These are phyloP conservation scores for Myrmophylax atrothorax DNA, from an alignment of 2,113 vertebrate species.

Conservation along the genomic window DNA sequence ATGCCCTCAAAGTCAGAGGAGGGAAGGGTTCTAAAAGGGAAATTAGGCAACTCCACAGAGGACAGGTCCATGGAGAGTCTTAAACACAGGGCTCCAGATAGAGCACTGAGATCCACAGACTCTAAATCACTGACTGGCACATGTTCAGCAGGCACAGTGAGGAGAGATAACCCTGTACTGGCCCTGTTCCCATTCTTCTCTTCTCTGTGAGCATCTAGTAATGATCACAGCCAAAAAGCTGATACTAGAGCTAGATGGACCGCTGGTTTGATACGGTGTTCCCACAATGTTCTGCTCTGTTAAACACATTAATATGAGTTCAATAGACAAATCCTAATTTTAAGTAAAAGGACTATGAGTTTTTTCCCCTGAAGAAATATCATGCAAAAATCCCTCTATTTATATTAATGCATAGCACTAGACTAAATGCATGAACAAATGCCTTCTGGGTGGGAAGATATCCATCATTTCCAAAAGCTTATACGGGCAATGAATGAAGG, in stretches of 20 bases:
- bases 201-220: background rate
- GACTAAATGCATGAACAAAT: background rate
- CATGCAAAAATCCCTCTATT: background rate
- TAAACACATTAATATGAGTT: background rate
- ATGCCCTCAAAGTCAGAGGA: background rate
- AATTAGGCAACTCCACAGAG: background rate
- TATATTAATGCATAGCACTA: background rate
- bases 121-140: conserved; percentile 8
- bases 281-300: background rate
- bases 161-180: background rate
- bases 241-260: background rate
- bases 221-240: background rate
- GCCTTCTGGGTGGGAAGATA: background rate
- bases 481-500: background rate
- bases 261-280: background rate
- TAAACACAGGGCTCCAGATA: background rate
- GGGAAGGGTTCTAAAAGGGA: background rate
- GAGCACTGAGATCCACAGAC: background rate
- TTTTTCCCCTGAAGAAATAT: background rate
- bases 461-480: background rate
- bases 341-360: background rate
- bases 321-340: background rate
- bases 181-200: background rate
- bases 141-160: background rate
- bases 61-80: background rate